Evolutionary conservation across 2,113 vertebrate genomes (phyloP), one percentile per base, ranked within the genome.

Genomic region (Gorsachius goisagi): DNA sequence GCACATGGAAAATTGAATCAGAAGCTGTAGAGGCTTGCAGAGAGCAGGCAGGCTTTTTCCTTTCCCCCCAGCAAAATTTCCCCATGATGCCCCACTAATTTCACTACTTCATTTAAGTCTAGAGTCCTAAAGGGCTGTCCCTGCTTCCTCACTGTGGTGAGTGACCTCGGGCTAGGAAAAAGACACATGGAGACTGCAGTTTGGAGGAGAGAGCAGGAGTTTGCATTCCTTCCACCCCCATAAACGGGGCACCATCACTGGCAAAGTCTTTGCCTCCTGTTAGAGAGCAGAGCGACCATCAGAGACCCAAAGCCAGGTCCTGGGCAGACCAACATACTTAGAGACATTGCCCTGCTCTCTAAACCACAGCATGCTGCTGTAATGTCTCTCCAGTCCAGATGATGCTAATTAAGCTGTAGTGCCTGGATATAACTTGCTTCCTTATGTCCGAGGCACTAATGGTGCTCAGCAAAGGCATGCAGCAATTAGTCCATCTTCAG

Each of bases 401-500:
- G 72, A 85, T 45, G 63, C 90, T 90, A 86, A 88, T 94, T 50
- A 94, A 93, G 79, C 45, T 74, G 32, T 11, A 90, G 30, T 74
- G 39, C 41, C 81, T 91, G 41, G 13, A 73, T 83, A 22, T 62
- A 78, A 89, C 39, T 44, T 45, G 44, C 50, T 77, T 66, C 75
- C 59, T 75, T 52, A 93, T 0, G 0, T 72, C 39, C 0, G 0
- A 86, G 44, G 49, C 60, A 77, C 49, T 92, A 77, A 94, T 26
- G 52, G 83, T 67, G 56, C 68, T 90, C 88, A 86, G 59, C 30
- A 89, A 92, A 95, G 64, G 44, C 52, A 81, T 15, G 28, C 23
- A 87, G 60, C 88, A 94, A 89, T 92, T 95, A 81, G 80, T 80
- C 68, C 83, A 86, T 56, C 79, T 84, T 84, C 85, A 89, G 80